These are phyloP conservation scores for Pristionchus japonicus DNA, from an alignment of 2,888 invertebrate genomes.

Conservation along the genomic window DNA sequence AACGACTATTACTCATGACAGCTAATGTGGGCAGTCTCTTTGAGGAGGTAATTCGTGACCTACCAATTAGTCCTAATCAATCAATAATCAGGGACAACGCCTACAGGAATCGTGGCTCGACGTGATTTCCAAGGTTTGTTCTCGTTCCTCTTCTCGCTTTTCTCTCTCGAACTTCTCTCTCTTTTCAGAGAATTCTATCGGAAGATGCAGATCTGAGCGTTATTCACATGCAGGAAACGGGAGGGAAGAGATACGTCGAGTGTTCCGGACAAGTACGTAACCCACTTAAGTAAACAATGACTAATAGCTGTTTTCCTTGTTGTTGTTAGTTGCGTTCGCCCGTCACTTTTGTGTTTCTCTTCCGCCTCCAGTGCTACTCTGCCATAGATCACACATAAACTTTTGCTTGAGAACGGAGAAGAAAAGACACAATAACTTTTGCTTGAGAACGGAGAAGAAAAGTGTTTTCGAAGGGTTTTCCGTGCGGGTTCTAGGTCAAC, in stretches of 20 bases:
- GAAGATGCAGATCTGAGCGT: slow-evolving; percentile 62
- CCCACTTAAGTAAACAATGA: not conserved
- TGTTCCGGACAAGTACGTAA: slow-evolving; percentile 53
- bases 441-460: too few species aligned
- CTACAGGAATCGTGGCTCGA: slow-evolving; percentile 45
- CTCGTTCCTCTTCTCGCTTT: not conserved
- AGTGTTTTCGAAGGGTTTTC: too few species aligned
- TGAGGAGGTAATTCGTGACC: slow-evolving; percentile 55
- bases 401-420: too few species aligned
- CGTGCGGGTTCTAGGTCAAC: too few species aligned
- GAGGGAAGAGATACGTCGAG: slow-evolving; percentile 66
- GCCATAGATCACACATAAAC: too few species aligned
- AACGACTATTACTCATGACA: slow-evolving; percentile 66
- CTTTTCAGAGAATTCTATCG: slow-evolving; percentile 57
- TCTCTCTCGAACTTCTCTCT: slow-evolving; percentile 1
- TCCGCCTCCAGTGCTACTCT: too few species aligned
- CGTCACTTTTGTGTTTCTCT: not conserved
- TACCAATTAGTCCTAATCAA: not conserved
- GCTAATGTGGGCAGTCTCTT: slow-evolving; percentile 74
- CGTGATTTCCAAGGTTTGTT: slow-evolving; percentile 44
- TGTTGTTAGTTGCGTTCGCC: not conserved
- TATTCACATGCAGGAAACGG: slow-evolving; percentile 71
- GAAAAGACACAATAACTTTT: too few species aligned
- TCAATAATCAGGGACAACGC: slow-evolving; percentile 41
- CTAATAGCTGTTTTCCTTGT: not conserved